These are phyloP conservation scores for Cheilosia scutellata DNA, from an alignment of 2,888 invertebrate species.

Conservation along the genomic window DNA sequence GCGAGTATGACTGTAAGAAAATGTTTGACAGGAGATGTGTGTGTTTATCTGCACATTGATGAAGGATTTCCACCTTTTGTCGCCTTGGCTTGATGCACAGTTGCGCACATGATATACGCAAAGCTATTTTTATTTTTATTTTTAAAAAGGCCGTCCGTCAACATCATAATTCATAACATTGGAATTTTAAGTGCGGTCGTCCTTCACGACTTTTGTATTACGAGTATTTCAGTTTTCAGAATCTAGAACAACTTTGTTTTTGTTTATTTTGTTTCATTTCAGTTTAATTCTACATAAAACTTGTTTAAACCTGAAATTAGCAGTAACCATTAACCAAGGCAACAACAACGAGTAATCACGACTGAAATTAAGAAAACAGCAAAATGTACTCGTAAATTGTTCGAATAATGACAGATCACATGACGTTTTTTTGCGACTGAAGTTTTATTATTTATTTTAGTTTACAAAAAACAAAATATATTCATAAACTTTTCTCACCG, in stretches of 20 bases:
- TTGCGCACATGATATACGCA: not conserved
- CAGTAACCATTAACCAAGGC: conserved; percentile 16
- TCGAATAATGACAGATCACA: conserved; percentile 42
- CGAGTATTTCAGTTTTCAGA: conserved; percentile 1
- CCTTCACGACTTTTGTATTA: conserved; percentile 50
- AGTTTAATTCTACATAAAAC: conserved; percentile 1
- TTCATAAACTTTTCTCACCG: not conserved
- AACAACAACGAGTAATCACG: conserved; percentile 17
- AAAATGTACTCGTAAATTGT: conserved; percentile 25
- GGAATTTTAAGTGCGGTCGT: conserved; percentile 58
- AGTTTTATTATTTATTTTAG: not conserved
- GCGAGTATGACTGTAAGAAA: not conserved
- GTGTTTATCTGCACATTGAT: not conserved
- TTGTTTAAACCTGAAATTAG: conserved; percentile 59
- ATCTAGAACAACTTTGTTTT: conserved; percentile 53
- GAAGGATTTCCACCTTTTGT: conserved; percentile 2
- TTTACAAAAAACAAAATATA: not conserved
- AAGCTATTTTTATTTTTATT: conserved; percentile 7
- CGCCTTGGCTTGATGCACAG: conserved; percentile 11
- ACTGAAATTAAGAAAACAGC: conserved; percentile 40
- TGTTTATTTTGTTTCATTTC: not conserved
- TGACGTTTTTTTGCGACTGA: conserved; percentile 15
- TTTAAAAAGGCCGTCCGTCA: conserved; percentile 20
- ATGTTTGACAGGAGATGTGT: too few relatives aligned
- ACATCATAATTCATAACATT: conserved; percentile 53